A percentile compares a stretch with the other conserved stretches of the same genome.
Conservation (phyloP, 2,888 invertebrate genomes). For the Folsomia manolachei region DNA sequence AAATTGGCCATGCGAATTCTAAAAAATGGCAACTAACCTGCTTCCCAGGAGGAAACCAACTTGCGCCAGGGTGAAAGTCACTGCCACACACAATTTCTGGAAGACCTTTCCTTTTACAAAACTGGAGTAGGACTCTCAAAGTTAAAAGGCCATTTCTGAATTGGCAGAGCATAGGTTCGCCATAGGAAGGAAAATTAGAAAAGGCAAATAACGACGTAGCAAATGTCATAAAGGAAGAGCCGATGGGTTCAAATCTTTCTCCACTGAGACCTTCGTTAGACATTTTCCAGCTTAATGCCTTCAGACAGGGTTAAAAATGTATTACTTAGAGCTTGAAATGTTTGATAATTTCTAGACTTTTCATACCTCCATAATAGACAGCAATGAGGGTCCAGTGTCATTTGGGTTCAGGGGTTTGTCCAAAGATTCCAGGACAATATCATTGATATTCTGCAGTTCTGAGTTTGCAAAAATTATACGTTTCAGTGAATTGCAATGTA, state of each 20-base stretch:
- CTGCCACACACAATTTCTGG: constrained; percentile 15
- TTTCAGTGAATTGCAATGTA: too few species aligned
- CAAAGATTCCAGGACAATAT: not conserved
- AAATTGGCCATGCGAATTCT: too few species aligned
- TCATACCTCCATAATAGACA: constrained; percentile 22
- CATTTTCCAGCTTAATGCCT: not conserved
- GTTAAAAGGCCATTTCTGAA: constrained; percentile 20
- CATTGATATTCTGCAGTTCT: not conserved
- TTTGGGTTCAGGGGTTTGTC: constrained; percentile 4
- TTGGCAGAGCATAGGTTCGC: constrained; percentile 20
- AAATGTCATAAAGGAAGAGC: constrained; percentile 20
- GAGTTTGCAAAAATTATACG: too few species aligned
- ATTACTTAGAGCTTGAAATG: too few species aligned
- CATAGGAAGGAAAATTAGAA: constrained; percentile 14
- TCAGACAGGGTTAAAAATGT: too few species aligned
- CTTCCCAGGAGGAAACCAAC: constrained; percentile 23
- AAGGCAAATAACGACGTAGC: constrained; percentile 15
- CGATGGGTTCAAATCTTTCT: constrained; percentile 10
- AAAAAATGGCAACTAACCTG: too few species aligned
- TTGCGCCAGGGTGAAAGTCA: constrained; percentile 16
- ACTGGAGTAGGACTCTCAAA: not conserved
- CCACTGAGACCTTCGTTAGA: constrained; percentile 19
- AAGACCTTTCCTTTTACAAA: constrained; percentile 14
- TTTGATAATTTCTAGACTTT: too few species aligned
- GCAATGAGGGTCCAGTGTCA: constrained; percentile 14